Conservation (phyloP, 2,797 vertebrate species). For the Serranus cabrilla region DNA sequence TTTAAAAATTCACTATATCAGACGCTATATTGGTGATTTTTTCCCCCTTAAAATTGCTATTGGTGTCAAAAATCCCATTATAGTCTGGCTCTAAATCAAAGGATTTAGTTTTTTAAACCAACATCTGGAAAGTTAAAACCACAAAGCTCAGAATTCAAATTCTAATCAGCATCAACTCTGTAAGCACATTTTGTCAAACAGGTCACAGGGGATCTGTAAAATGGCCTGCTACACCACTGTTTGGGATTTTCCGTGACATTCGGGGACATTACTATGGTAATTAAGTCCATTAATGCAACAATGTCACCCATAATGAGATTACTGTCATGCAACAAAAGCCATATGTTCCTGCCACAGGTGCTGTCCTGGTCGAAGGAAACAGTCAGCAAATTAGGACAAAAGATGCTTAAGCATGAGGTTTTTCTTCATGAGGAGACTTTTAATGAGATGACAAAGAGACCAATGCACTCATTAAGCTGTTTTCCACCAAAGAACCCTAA, state of each 20-base stretch:
- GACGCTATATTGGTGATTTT: too few species aligned
- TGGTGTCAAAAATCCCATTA: too few species aligned
- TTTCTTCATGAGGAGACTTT: slow-evolving; percentile 30
- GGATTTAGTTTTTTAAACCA: too few species aligned
- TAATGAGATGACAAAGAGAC: slow-evolving; percentile 22
- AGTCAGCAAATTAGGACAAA: slow-evolving; percentile 34
- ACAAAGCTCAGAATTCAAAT: neutral
- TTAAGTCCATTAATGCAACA: slow-evolving; percentile 57
- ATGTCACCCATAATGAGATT: slow-evolving; percentile 59
- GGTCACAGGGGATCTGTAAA: slow-evolving; percentile 29
- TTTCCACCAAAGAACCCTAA: neutral
- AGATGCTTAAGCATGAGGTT: slow-evolving; percentile 26
- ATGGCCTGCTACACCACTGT: slow-evolving; percentile 7
- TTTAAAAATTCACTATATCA: too few species aligned
- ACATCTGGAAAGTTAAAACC: neutral
- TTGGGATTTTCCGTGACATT: slow-evolving; percentile 34
- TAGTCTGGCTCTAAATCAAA: too few species aligned
- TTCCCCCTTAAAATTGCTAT: too few species aligned
- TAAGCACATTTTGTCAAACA: slow-evolving; percentile 27
- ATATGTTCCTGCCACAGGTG: slow-evolving; percentile 35
- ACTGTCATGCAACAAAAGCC: slow-evolving; percentile 42
- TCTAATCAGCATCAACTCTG: neutral
- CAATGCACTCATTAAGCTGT: neutral
- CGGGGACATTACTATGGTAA: slow-evolving; percentile 58
- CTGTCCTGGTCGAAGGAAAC: slow-evolving; percentile 1